Conservation (phyloP, 2,888 invertebrate species). For the Panopea generosa region DNA sequence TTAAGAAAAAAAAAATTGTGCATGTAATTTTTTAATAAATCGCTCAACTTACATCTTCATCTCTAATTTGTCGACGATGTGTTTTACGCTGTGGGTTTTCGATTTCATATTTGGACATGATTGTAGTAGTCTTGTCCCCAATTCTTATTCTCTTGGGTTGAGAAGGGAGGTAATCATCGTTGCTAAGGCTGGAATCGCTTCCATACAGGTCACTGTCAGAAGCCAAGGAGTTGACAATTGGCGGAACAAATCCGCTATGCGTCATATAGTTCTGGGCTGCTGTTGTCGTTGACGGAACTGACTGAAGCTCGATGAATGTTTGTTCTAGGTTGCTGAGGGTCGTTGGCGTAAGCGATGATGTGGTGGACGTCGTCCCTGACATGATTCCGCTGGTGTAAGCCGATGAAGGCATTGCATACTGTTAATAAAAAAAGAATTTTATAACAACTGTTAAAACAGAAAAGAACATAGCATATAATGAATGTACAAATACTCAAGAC, state of each 20-base stretch:
- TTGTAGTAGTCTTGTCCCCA: constrained; percentile 62
- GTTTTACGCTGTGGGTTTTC: constrained; percentile 61
- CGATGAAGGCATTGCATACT: constrained; percentile 75
- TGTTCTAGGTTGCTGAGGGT: constrained; percentile 96
- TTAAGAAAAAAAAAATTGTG: no score
- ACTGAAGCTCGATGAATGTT: constrained; percentile 94
- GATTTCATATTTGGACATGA: constrained; percentile 59
- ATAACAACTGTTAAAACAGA: neutral
- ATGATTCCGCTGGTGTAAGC: constrained; percentile 89
- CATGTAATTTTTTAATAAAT: no score
- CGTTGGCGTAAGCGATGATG: constrained; percentile 97
- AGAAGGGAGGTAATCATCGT: constrained; percentile 72
- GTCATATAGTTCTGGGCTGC: constrained; percentile 70
- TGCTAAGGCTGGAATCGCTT: constrained; percentile 55
- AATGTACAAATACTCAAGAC: no score
- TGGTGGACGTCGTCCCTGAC: constrained; percentile 92
- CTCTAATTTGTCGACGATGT: constrained; percentile 60
- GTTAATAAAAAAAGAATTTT: constrained; percentile 42
- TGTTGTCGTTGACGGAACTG: constrained; percentile 86
- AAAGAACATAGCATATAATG: no score
- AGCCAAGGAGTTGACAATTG: constrained; percentile 85
- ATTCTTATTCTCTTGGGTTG: constrained; percentile 62
- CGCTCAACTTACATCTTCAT: constrained; percentile 71
- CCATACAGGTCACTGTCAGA: constrained; percentile 69
- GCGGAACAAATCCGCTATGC: constrained; percentile 97